Evolutionary conservation across 1,140 invertebrate species (phyloP), one percentile per base, ranked within the genome.

Genomic region (Oryctes rhinoceros): DNA sequence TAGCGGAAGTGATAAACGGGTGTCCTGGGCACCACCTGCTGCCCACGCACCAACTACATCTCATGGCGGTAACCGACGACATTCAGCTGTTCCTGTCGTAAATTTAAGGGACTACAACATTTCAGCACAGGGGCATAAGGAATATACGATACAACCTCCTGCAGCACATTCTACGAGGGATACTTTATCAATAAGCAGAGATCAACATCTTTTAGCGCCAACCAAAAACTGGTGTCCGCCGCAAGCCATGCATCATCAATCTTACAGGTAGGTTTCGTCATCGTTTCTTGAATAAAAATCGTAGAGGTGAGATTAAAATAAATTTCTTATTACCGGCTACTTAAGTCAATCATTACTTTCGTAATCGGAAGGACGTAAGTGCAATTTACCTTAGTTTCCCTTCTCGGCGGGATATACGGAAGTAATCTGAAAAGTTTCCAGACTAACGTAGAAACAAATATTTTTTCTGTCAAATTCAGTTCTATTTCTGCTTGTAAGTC

Each of bases 111-210:
- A 87, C 35, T 87, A 86, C 67, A 85, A 84, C 78, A 81, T 87
- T 35, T 80, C 83, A 5, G 78, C 80, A 18, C 82, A 83, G 71
- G 71, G 79, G 9, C 85, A 87, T 81, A 85, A 84, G 49, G 91
- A 92, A 39, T 92, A 92, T 82, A 48, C 76, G 15, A 88, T 91
- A 44, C 91, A 92, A 85, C 92, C 92, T 74, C 92, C 92, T 48
- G 91, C 90, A 67, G 92, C 92, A 35, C 92, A 93, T 84, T 90
- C 91, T 10, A 90, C 87, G 39, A 83, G 90, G 48, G 88, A 89
- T 79, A 82, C 81, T 65, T 71, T 86, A 18, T 78, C 83, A 4
- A 76, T 76, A 0, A 82, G 86, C 5, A 81, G 88, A 37, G 88
- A 89, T 62, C 88, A 89, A 76, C 89, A 90, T 84, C 82, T 89